Evolutionary conservation across 2,888 invertebrate genomes (phyloP).

Genomic region (Sclerodermus sp.): DNA sequence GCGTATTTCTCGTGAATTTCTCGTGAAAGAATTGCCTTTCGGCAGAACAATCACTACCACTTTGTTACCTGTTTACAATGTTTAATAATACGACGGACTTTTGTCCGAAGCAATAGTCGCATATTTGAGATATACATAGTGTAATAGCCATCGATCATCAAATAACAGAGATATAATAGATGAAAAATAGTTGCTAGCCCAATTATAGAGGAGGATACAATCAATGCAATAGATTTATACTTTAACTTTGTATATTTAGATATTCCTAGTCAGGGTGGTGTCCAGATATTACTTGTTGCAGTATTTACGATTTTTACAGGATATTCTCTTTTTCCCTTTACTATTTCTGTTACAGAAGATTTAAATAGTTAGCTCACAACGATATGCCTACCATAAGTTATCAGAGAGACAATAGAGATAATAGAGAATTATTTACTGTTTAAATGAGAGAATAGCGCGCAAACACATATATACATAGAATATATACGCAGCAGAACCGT

Average conservation of each 20-base stretch:
- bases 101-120: constrained; percentile 54
- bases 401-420: constrained; percentile 49
- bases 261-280: constrained; percentile 55
- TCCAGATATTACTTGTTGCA: constrained; percentile 56
- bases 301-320: constrained; percentile 51
- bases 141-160: constrained; percentile 28
- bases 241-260: constrained; percentile 25
- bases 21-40: no score
- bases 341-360: constrained; percentile 36
- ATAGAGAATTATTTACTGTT: constrained; percentile 52
- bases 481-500: constrained; percentile 7
- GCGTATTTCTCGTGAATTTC: no score
- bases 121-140: constrained; percentile 26
- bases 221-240: constrained; percentile 28
- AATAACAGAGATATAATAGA: constrained; percentile 20
- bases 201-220: constrained; percentile 29
- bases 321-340: constrained; percentile 8
- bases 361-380: constrained; percentile 50
- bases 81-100: constrained; percentile 51
- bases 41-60: constrained; percentile 52
- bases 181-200: constrained; percentile 33
- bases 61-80: constrained; percentile 57
- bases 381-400: constrained; percentile 52
- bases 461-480: constrained; percentile 7
- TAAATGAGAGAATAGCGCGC: constrained; percentile 24